Evolutionary conservation across 2,113 vertebrate species (phyloP), one percentile per base, ranked within the genome.

Genomic region (Tachuris rubrigastra): DNA sequence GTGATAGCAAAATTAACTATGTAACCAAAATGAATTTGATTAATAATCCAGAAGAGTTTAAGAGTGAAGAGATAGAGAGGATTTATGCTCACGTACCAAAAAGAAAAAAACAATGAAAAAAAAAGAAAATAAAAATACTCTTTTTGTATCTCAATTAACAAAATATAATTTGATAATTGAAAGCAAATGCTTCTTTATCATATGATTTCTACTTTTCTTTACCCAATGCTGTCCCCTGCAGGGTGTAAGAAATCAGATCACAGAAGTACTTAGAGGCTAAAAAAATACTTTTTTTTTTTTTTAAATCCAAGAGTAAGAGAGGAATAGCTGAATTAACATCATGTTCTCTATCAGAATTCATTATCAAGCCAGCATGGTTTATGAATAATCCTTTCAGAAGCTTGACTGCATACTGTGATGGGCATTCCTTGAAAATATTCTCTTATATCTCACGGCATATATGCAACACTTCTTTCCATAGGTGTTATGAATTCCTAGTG

Each of bases 161-260:
- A 98, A 97, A 80, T 96, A 95, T 89, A 96, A 97, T 97, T 98
- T 97, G 95, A 93, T 97, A 98, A 98, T 97, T 96, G 90, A 94
- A 98, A 98, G 97, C 97, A 98, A 98, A 97, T 98, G 96, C 97
- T 97, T 95, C 90, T 97, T 95, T 97, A 98, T 97, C 96, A 86
- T 96, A 95, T 79, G 95, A 97, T 97, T 97, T 96, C 95, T 95
- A 97, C 93, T 96, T 97, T 98, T 98, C 97, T 98, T 98, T 96
- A 97, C 98, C 98, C 98, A 98, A 98, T 98, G 97, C 98, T 98
- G 98, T 98, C 98, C 98, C 98, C 98, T 98, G 98, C 98, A 98
- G 98, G 98, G 98, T 98, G 95, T 97, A 98, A 97, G 95, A 97
- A 98, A 97, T 97, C 97, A 96, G 95, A 97, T 97, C 96, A 94